Base-by-base conservation (phyloP, 2,888 invertebrate genomes). In the Eledone cirrhosa region DNA sequence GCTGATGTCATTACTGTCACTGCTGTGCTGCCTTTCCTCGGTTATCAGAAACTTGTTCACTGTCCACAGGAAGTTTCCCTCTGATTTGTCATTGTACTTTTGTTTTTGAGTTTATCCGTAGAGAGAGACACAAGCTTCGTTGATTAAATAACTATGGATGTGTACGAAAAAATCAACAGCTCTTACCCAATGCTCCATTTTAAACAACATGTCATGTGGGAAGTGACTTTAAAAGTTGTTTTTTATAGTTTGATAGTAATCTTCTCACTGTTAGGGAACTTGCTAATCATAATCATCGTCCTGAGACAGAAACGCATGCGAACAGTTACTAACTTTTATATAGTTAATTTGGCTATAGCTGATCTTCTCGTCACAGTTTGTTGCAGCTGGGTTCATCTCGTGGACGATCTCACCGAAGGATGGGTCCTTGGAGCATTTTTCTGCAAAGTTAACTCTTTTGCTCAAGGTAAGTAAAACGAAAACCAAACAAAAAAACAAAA, bases 331-430 rank as follows among this genome's bases (percentile, higher is more conserved):
- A 86, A 86, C 80, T 86, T 80, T 78, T 85, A 85, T 80, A 80
- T 86, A 48, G 86, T 86, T 72, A 86, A 86, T 69, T 79, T 86
- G 78, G 85, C 84, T 31, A 81, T 85, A 5, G 81, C 85, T 4
- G 85, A 85, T 78, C 80, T 85, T 29, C 59, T 84, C 77, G 84
- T 85, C 33, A 81, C 83, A 41, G 31, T 82, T 11, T 90, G 94
- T 8, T 94, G 95, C 80, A 95, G 95, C 0, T 94, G 94, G 93
- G 93, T 95, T 86, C 94, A 95, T 91, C 91, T 96, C 82, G 92
- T 94, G 27, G 92, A 93, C 69, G 94, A 95, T 88, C 93, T 95
- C 86, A 95, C 93, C 87, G 95, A 96, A 91, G 94, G 94, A 85
- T 96, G 93, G 88, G 92, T 94, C 83, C 90, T 96, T 80, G 94